Evolutionary conservation across 1,140 invertebrate species (phyloP).

Genomic region (Asbolus verrucosus): DNA sequence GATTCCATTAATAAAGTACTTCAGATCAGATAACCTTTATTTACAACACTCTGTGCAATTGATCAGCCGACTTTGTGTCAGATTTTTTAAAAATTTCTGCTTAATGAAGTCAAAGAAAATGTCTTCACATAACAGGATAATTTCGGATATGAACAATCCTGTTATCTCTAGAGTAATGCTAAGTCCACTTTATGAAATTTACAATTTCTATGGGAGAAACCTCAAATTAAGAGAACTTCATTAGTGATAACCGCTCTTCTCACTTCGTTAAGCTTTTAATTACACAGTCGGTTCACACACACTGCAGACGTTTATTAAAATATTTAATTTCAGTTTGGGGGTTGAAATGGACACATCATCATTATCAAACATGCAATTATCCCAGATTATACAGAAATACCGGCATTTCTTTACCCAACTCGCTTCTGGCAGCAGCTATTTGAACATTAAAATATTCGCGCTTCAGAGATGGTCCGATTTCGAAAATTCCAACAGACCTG

Average conservation of each 20-base stretch:
- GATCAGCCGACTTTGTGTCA: no score
- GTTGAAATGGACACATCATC: slow-evolving; percentile 40
- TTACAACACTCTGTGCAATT: slow-evolving; percentile 55
- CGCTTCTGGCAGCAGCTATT: no score
- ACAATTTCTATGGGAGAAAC: slow-evolving; percentile 36
- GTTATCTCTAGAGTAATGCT: slow-evolving; percentile 8
- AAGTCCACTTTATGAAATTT: slow-evolving; percentile 34
- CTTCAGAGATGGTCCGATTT: no score
- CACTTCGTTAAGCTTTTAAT: slow-evolving; percentile 50
- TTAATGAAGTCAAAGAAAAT: no score
- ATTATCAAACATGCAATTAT: slow-evolving; percentile 42
- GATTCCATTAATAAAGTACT: slow-evolving; percentile 58
- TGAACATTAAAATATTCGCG: no score
- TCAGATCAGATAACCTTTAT: slow-evolving; percentile 58
- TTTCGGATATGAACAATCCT: slow-evolving; percentile 27
- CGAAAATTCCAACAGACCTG: no score
- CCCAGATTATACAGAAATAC: slow-evolving; percentile 38
- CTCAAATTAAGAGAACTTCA: slow-evolving; percentile 50
- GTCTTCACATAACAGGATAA: neutral
- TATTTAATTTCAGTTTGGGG: slow-evolving; percentile 49
- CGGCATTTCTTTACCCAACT: no score
- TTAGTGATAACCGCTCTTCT: slow-evolving; percentile 46
- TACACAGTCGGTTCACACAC: no score
- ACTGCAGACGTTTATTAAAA: slow-evolving; percentile 47
- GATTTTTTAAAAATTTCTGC: no score